phyloP scores from a whole-genome alignment of 2,888 invertebrate genomes.

The Isotomurus palustris region DNA sequence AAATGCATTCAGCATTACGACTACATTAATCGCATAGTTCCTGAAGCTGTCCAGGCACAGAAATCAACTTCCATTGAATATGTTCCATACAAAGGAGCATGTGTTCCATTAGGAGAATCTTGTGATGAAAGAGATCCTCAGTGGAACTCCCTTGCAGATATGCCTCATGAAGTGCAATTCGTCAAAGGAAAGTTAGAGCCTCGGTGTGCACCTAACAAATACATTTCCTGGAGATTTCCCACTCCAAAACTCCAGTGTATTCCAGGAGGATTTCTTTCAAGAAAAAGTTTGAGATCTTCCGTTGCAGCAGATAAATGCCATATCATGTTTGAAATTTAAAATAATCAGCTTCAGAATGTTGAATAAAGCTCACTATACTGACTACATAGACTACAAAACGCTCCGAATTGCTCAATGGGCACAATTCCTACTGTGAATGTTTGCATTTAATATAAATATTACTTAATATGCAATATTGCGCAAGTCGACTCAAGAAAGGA shows the following conservation, averaged over 20 bases:
- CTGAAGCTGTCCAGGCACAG: neutral
- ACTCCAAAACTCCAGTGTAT: constrained; percentile 37
- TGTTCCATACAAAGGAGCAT: constrained; percentile 24
- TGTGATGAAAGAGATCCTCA: constrained; percentile 31
- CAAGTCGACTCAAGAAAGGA: too few relatives aligned
- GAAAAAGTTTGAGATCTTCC: neutral
- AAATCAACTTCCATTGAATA: constrained; percentile 27
- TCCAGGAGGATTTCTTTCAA: constrained; percentile 23
- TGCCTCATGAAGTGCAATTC: constrained; percentile 32
- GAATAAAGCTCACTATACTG: neutral
- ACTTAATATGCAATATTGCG: too few relatives aligned
- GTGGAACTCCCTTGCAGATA: constrained; percentile 15
- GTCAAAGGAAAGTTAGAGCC: constrained; percentile 29
- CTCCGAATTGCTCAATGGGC: too few relatives aligned
- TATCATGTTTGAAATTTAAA: constrained; percentile 17
- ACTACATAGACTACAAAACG: too few relatives aligned
- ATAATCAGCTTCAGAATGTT: neutral
- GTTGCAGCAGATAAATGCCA: constrained; percentile 20
- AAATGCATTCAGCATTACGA: constrained; percentile 27
- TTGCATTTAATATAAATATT: too few relatives aligned
- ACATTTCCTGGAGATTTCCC: constrained; percentile 31
- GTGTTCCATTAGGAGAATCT: constrained; percentile 25
- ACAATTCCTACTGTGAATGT: too few relatives aligned
- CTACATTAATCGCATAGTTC: constrained; percentile 27
- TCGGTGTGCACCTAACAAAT: constrained; percentile 29